Evolutionary conservation across 2,113 vertebrate species (phyloP).

Genomic region (Micronycteris hirsuta): DNA sequence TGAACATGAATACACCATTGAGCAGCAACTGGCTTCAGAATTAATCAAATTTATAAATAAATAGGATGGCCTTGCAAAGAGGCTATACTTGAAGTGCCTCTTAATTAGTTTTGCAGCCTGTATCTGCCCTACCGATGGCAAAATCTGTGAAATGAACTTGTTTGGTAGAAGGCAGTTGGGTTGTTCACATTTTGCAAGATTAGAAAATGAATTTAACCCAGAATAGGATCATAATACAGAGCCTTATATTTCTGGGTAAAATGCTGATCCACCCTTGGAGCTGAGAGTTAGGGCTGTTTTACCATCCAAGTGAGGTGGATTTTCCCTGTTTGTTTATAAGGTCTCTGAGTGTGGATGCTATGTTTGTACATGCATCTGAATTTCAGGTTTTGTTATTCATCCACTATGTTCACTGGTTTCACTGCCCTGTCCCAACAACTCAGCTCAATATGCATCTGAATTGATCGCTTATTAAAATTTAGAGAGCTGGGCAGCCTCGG

Average conservation of each 20-base stretch:
- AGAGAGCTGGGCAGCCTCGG: neutral
- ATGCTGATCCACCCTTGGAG: neutral
- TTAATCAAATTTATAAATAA: conserved; percentile 75
- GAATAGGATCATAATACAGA: neutral
- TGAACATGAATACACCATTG: conserved; percentile 74
- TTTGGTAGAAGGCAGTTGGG: neutral
- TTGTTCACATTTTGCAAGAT: conserved; percentile 27
- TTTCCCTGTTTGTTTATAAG: neutral
- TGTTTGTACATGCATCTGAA: neutral
- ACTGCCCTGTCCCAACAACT: neutral
- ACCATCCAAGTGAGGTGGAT: neutral
- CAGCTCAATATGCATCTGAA: neutral
- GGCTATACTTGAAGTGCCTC: conserved; percentile 68
- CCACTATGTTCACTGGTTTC: neutral
- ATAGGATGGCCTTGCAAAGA: conserved; percentile 64
- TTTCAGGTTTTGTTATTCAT: conserved; percentile 25
- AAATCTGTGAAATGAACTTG: conserved; percentile 29
- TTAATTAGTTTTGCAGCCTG: conserved; percentile 60
- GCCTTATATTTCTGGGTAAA: neutral
- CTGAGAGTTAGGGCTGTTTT: neutral
- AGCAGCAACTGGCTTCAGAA: conserved; percentile 67
- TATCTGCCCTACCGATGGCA: neutral
- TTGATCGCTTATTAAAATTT: neutral
- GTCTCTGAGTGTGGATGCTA: neutral
- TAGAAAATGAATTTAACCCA: conserved; percentile 30